Evolutionary conservation across 2,113 vertebrate genomes (phyloP).

Genomic region (Muntiacus reevesi): DNA sequence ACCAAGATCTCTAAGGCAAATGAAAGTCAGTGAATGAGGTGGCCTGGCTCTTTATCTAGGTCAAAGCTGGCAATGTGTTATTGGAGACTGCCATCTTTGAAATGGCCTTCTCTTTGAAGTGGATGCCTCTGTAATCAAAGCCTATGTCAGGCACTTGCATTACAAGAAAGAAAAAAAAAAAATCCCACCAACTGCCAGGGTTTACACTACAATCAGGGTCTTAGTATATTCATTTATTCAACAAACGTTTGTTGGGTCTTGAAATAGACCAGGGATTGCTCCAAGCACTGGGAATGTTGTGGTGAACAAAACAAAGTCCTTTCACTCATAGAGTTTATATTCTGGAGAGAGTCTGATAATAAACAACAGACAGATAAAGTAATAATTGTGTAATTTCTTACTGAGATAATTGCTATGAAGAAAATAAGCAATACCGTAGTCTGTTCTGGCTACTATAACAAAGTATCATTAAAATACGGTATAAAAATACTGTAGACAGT

Average conservation of each 20-base stretch:
- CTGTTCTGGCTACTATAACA: background rate
- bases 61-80: background rate
- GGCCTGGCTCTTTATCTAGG: background rate
- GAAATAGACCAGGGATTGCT: background rate
- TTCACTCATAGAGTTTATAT: slow-evolving; percentile 10
- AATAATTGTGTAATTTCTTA: slow-evolving; percentile 24
- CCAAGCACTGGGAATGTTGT: background rate
- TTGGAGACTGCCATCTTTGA: background rate
- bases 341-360: background rate
- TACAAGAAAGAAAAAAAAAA: background rate
- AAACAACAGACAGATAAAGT: background rate
- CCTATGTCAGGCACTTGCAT: background rate
- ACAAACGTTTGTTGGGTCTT: background rate
- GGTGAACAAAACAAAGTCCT: background rate
- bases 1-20: background rate
- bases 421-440: background rate
- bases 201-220: background rate
- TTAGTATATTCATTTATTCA: background rate
- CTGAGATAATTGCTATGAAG: background rate
- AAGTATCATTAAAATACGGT: background rate
- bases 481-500: background rate
- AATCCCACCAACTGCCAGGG: background rate
- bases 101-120: background rate
- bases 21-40: background rate
- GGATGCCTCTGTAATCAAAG: background rate